phyloP scores from a whole-genome alignment of 2,888 invertebrate genomes.

The Brachyptera putata region DNA sequence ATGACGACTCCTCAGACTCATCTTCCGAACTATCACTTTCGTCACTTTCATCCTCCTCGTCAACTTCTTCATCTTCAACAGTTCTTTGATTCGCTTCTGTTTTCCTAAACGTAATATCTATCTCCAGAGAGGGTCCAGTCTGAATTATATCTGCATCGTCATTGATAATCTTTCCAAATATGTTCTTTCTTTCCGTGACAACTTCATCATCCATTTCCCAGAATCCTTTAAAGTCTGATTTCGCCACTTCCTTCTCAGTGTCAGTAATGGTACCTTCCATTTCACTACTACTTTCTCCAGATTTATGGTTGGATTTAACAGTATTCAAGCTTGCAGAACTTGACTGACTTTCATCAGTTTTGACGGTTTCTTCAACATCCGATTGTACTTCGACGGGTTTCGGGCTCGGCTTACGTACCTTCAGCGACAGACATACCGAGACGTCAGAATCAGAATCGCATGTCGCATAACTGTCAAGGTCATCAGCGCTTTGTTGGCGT shows the following conservation, averaged over 20 bases:
- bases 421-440: slow-evolving; percentile 32
- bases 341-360: neutral
- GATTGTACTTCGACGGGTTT: no score
- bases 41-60: slow-evolving; percentile 36
- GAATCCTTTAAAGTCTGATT: no score
- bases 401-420: neutral
- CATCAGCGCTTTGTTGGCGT: no score
- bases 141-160: no score
- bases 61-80: slow-evolving; percentile 41
- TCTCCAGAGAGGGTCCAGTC: neutral
- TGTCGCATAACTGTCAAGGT: neutral
- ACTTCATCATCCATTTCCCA: neutral
- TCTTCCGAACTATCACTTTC: neutral
- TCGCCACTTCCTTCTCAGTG: neutral
- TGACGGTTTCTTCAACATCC: neutral
- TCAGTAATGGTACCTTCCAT: neutral
- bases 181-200: neutral
- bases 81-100: no score
- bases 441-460: slow-evolving; percentile 33
- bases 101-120: neutral
- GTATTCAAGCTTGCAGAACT: neutral
- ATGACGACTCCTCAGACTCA: neutral
- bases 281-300: no score
- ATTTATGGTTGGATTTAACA: neutral
- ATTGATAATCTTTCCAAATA: no score